Percentiles rank a stretch among this genome's conserved stretches.
Conservation (phyloP, 2,797 vertebrate species). For the Xyrichtys novacula region DNA sequence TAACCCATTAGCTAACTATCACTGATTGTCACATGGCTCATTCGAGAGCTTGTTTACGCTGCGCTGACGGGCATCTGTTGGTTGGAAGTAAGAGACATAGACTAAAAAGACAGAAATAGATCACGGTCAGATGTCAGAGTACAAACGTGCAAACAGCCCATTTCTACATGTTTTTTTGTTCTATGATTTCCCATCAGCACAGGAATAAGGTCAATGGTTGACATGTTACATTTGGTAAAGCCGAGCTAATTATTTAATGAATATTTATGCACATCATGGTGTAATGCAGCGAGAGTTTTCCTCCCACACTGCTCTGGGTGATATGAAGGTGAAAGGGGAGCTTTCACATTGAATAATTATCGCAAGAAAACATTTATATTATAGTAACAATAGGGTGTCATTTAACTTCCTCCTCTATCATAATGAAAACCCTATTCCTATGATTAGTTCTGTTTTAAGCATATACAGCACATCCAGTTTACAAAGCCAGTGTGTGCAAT, state of each 20-base stretch:
- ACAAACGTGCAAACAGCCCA: constrained; percentile 9
- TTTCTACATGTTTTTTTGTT: constrained; percentile 16
- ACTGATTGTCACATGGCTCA: constrained; percentile 20
- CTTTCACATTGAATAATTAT: constrained; percentile 24
- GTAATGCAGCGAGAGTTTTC: constrained; percentile 13
- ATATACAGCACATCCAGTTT: too few species aligned
- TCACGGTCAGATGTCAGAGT: constrained; percentile 2
- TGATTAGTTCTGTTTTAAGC: too few species aligned
- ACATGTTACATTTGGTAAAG: constrained; percentile 31
- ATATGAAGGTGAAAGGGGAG: background rate
- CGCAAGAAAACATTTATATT: constrained; percentile 16
- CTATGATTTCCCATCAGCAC: constrained; percentile 1
- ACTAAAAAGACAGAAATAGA: constrained; percentile 6
- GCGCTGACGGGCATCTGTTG: constrained; percentile 11
- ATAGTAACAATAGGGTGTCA: background rate
- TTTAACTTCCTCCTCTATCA: background rate
- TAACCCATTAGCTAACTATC: constrained; percentile 56
- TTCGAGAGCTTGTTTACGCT: constrained; percentile 40
- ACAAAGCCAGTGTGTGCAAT: too few species aligned
- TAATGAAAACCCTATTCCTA: too few species aligned
- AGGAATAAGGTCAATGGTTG: constrained; percentile 9
- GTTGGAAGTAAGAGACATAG: constrained; percentile 2
- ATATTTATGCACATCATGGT: constrained; percentile 33
- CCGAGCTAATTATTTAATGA: constrained; percentile 34
- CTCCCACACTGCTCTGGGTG: constrained; percentile 30